Base-by-base conservation (phyloP, 2,888 invertebrate genomes). In the Griposia aprilina region DNA sequence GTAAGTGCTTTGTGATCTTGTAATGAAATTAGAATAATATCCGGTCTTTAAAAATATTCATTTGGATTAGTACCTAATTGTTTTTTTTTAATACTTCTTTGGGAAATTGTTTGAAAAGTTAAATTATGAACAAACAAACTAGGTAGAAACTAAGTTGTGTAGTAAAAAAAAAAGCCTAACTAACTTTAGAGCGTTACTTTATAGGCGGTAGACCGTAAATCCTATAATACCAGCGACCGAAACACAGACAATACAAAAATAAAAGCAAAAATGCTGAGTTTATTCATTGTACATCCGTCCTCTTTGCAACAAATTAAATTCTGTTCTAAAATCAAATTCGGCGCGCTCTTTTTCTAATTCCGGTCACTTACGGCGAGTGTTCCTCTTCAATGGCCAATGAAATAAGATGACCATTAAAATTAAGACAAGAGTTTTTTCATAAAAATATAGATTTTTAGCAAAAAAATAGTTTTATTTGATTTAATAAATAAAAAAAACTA, bases 131-230 rank as follows among this genome's bases (percentile, higher is more conserved):
- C 36, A 20, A 23, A 23, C 36, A 11, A 11, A 62, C 2, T 23
- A 23, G 11, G 5, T 20, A 23, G 23, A 23, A 59, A 26, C 59
- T 26, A 26, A 26, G 59, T 62, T 62, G 0, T 62, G 23, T 20
- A 23, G 23, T 36, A 62, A 45, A 68, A 80, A 17, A 75, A 82
- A 81, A 66, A 45, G 8, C 6, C 45, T 74, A 82, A 86, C 83
- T 83, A 83, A 83, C 50, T 70, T 30, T 50, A 55, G 45, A 71
- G 72, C 57, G 63, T 71, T 70, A 81, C 82, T 75, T 10, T 80
- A 81, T 74, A 88, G 70, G 85, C 90, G 87, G 74, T 71, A 86
- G 91, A 93, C 90, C 93, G 91, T 93, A 88, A 89, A 91, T 93
- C 93, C 93, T 91, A 75, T 84, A 81, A 50, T 87, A 78, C 85